phyloP scores from a whole-genome alignment of 2,113 vertebrate genomes.

The Acrocephalus arundinaceus region DNA sequence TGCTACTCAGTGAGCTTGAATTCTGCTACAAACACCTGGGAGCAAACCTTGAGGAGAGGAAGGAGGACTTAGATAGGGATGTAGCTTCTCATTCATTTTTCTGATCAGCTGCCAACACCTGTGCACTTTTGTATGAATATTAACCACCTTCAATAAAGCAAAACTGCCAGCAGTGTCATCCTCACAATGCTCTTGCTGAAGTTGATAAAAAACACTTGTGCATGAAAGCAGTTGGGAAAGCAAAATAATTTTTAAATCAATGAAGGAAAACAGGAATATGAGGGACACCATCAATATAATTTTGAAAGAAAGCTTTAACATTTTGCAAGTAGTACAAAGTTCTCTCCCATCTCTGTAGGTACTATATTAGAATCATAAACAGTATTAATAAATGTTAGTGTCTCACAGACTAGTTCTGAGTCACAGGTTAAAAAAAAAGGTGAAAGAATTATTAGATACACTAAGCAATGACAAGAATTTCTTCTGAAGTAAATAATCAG shows the following conservation, averaged over 20 bases:
- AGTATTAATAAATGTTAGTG: background rate
- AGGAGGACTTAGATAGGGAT: background rate
- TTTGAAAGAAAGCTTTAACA: background rate
- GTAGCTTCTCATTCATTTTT: background rate
- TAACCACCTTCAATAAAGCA: background rate
- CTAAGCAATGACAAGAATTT: background rate
- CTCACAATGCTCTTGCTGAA: background rate
- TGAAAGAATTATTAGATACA: background rate
- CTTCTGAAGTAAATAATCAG: background rate
- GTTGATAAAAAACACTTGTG: background rate
- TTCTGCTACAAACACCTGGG: background rate
- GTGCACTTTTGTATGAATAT: background rate
- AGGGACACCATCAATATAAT: background rate
- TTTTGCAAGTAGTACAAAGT: background rate
- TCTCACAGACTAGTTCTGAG: background rate
- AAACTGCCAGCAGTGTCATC: background rate
- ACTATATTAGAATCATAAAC: background rate
- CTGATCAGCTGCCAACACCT: background rate
- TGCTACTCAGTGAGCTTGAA: background rate
- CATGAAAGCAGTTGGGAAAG: background rate
- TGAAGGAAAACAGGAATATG: background rate
- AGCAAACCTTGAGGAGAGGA: background rate
- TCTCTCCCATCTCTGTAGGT: background rate
- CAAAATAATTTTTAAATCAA: background rate
- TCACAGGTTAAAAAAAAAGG: background rate